Conservation (phyloP, 2,113 vertebrate species). For the Halcyon senegalensis region DNA sequence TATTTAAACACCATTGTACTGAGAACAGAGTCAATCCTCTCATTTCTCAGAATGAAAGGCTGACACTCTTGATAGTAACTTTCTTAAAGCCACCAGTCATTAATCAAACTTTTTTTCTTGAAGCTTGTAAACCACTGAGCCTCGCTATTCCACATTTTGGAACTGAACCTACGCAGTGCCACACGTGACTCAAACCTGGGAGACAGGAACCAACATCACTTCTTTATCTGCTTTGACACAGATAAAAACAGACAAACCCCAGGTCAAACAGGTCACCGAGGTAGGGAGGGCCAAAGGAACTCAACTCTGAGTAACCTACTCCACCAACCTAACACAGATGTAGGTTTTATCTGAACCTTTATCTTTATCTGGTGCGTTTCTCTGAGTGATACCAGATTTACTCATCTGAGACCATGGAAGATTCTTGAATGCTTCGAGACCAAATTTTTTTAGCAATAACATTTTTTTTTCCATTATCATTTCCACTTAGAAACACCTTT, state of each 20-base stretch:
- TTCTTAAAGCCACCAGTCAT: background rate
- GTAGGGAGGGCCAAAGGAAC: background rate
- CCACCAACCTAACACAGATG: background rate
- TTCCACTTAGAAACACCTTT: background rate
- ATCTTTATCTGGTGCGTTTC: background rate
- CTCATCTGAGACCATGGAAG: background rate
- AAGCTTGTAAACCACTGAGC: background rate
- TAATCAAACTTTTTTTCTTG: background rate
- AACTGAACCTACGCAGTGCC: fast-evolving
- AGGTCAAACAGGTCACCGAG: background rate
- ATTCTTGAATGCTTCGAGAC: background rate
- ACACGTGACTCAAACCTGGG: background rate
- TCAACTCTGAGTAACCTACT: background rate
- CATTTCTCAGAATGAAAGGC: background rate
- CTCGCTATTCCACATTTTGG: background rate
- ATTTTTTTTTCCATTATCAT: background rate
- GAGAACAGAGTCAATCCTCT: background rate
- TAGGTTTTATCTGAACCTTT: background rate
- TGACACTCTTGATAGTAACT: background rate
- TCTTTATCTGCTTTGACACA: background rate
- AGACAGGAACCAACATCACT: background rate
- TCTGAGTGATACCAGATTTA: background rate
- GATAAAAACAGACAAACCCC: background rate
- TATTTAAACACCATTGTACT: fast-evolving
- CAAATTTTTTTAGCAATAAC: background rate